Conservation (phyloP, 2,113 vertebrate genomes). For the Melanerpes aurifrons region DNA sequence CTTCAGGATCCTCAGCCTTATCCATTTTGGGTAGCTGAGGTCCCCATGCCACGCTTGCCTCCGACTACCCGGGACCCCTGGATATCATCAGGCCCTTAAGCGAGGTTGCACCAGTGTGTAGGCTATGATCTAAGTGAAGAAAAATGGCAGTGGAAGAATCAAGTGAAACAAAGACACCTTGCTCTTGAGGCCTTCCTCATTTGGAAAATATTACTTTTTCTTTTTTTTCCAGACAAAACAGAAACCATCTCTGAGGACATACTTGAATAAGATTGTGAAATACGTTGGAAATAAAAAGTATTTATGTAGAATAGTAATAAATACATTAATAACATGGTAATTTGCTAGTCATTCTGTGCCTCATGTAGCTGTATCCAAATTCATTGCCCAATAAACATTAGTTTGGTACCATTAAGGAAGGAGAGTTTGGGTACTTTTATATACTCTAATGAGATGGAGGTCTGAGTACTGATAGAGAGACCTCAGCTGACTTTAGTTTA, state of each 20-base stretch:
- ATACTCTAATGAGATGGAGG: not conserved
- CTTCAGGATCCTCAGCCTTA: too few relatives aligned
- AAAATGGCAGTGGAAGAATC: not conserved
- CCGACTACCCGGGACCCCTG: not conserved
- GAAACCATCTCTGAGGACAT: not conserved
- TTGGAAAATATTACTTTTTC: not conserved
- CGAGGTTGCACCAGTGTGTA: not conserved
- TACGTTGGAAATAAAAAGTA: not conserved
- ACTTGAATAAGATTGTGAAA: not conserved
- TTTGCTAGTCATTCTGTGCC: not conserved
- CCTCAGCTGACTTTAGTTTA: not conserved
- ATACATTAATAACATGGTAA: not conserved
- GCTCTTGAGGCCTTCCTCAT: not conserved
- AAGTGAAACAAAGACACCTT: not conserved
- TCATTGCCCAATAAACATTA: not conserved
- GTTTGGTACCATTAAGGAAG: not conserved
- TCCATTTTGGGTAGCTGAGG: not conserved
- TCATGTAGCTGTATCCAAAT: not conserved
- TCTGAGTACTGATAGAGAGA: not conserved
- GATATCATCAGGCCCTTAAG: not conserved
- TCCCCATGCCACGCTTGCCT: accelerated
- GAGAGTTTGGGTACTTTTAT: not conserved
- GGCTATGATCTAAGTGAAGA: not conserved
- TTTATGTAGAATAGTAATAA: not conserved
- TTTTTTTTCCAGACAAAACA: not conserved